Percentiles rank a stretch among this genome's conserved stretches.
These are phyloP conservation scores for Tachystola acroxantha DNA, from an alignment of 2,888 invertebrate genomes.

Conservation along the genomic window DNA sequence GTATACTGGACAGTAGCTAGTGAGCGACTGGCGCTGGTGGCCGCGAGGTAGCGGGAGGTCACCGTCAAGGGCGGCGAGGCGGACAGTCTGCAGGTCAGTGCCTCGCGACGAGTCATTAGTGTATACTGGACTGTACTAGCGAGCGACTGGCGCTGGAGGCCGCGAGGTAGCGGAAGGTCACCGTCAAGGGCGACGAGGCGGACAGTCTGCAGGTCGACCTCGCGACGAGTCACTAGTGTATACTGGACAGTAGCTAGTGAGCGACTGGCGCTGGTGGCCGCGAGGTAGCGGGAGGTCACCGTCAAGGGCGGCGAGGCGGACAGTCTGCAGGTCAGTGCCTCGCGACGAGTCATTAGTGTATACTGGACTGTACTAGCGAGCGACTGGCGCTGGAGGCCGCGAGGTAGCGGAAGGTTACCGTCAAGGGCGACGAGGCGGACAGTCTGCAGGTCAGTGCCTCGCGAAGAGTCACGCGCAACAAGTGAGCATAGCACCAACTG, in stretches of 20 bases:
- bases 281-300: conserved; percentile 94
- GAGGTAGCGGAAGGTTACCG: not conserved
- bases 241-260: too few species aligned
- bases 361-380: too few species aligned
- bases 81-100: conserved; percentile 78
- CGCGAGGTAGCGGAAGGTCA: not conserved
- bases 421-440: not conserved
- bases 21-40: conserved; percentile 90
- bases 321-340: conserved; percentile 69
- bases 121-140: too few species aligned
- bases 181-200: not conserved
- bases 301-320: conserved; percentile 94
- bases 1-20: too few species aligned
- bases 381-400: too few species aligned
- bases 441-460: too few species aligned
- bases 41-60: conserved; percentile 94
- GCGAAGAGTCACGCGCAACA: too few species aligned
- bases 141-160: too few species aligned
- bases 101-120: too few species aligned
- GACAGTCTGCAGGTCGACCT: not conserved
- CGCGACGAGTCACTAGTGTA: too few species aligned
- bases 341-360: too few species aligned
- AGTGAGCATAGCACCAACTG: too few species aligned
- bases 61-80: conserved; percentile 94
- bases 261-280: conserved; percentile 89